A percentile compares a stretch with the other conserved stretches of the same genome.
Conservation (phyloP, 2,797 vertebrate genomes). For the Oreochromis grahami region DNA sequence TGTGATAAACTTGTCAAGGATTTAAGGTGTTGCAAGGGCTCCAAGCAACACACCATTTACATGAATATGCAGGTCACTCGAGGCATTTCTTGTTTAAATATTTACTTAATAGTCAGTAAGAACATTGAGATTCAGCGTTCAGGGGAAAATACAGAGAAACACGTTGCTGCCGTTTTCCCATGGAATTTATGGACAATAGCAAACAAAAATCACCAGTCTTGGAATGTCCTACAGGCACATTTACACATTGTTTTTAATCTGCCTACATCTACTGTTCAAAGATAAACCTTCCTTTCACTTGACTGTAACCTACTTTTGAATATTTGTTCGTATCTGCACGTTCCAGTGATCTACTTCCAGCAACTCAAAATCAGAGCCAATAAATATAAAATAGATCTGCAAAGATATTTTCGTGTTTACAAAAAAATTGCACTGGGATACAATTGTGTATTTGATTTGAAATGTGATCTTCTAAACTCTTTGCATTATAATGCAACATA, state of each 20-base stretch:
- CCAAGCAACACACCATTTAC: background rate
- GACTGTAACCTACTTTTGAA: background rate
- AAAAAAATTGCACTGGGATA: background rate
- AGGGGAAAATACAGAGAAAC: background rate
- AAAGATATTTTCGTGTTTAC: background rate
- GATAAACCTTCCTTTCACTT: background rate
- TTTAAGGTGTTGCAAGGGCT: background rate
- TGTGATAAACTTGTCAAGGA: background rate
- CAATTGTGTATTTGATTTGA: background rate
- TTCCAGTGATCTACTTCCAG: background rate
- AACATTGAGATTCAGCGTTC: background rate
- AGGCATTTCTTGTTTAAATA: background rate
- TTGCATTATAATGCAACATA: background rate
- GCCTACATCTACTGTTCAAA: background rate
- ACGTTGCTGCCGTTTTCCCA: background rate
- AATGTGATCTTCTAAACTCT: background rate
- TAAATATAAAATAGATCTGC: background rate
- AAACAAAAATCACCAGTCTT: background rate
- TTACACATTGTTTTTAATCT: background rate
- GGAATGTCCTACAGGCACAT: background rate
- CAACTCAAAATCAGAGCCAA: background rate
- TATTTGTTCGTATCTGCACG: background rate
- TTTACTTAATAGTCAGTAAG: background rate
- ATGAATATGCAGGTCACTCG: background rate
- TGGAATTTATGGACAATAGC: background rate